Conservation (phyloP, 2,888 invertebrate genomes). For the Apotomis capreana region DNA sequence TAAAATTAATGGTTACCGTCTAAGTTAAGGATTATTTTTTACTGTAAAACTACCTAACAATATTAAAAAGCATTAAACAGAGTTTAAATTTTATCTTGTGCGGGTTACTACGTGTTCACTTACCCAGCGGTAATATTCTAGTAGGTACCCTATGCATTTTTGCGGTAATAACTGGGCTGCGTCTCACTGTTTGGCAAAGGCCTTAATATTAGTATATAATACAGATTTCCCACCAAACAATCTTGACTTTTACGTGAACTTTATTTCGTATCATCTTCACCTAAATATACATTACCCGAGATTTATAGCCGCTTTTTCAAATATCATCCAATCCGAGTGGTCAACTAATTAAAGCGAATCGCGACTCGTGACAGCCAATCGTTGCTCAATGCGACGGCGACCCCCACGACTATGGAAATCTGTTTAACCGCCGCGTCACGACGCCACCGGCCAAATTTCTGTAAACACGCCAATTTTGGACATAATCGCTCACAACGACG, state of each 20-base stretch:
- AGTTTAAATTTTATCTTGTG: too few relatives aligned
- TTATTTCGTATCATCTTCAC: neutral
- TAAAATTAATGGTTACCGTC: too few relatives aligned
- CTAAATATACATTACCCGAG: neutral
- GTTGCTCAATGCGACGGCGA: conserved; percentile 59
- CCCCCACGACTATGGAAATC: conserved; percentile 70
- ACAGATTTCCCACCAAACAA: neutral
- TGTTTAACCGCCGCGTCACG: conserved; percentile 65
- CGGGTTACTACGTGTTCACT: too few relatives aligned
- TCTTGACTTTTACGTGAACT: neutral
- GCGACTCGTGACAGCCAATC: conserved; percentile 56
- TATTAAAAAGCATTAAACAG: too few relatives aligned
- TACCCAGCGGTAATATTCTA: too few relatives aligned
- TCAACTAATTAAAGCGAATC: conserved; percentile 49
- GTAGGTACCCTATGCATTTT: too few relatives aligned
- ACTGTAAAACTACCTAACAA: too few relatives aligned
- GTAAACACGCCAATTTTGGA: conserved; percentile 62
- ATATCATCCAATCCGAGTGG: conserved; percentile 5
- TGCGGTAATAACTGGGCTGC: too few relatives aligned
- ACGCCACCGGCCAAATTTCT: conserved; percentile 57
- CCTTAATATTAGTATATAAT: too few relatives aligned
- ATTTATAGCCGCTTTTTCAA: conserved; percentile 7
- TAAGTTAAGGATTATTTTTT: too few relatives aligned
- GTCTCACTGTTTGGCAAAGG: too few relatives aligned
- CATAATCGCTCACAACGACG: conserved; percentile 61